phyloP scores from a whole-genome alignment of 2,888 invertebrate species.

The Zygogramma bicolorata region DNA sequence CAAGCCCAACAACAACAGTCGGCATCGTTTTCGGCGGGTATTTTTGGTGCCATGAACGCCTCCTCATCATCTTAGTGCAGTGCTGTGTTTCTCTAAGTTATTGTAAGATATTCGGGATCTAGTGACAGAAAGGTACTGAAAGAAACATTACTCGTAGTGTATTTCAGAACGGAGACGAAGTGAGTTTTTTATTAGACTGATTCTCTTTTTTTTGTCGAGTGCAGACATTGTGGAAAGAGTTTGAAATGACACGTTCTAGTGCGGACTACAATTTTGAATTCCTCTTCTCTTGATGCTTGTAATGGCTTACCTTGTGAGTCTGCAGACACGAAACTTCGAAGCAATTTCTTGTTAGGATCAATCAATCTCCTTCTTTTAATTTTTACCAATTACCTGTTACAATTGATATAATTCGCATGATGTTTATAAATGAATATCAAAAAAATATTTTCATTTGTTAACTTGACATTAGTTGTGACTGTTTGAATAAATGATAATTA shows the following conservation, averaged over 20 bases:
- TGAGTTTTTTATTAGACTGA: conserved; percentile 32
- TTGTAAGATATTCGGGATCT: conserved; percentile 6
- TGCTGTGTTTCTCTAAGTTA: conserved; percentile 13
- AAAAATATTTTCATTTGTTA: too few relatives aligned
- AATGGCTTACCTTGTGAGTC: conserved; percentile 31
- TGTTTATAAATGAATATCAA: too few relatives aligned
- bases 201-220: conserved; percentile 29
- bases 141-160: neutral
- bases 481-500: too few relatives aligned
- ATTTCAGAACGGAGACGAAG: conserved; percentile 9
- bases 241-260: conserved; percentile 32
- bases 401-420: too few relatives aligned
- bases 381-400: too few relatives aligned
- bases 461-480: neutral
- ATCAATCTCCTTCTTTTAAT: too few relatives aligned
- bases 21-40: conserved; percentile 68
- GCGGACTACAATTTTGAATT: conserved; percentile 30
- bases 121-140: neutral
- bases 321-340: conserved; percentile 20
- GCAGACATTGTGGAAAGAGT: conserved; percentile 31
- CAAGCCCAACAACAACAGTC: conserved; percentile 63
- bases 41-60: conserved; percentile 71
- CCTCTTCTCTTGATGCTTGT: conserved; percentile 36
- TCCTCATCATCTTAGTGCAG: conserved; percentile 69
- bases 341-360: neutral